Evolutionary conservation across 1,140 invertebrate genomes (phyloP), one percentile per base, ranked within the genome.

Genomic region (Aphelenchoides besseyi): DNA sequence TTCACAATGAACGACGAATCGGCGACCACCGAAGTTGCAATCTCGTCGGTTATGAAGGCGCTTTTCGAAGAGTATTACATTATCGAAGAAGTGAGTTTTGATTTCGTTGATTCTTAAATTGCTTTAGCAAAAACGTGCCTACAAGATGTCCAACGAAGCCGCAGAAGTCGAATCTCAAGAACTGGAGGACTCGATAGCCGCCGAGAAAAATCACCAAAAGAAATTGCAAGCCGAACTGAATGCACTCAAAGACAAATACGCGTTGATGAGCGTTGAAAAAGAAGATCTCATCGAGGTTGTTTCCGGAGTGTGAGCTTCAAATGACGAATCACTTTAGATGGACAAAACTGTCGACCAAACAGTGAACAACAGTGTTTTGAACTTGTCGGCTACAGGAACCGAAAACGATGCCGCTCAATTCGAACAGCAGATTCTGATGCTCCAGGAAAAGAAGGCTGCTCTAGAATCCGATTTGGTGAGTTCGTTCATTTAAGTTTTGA

Each of bases 391-490:
- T 33, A 18, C 55, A 8, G 55, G 55, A 28, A 59, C 55, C 18
- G 55, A 5, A 18, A 23, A 28, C 26, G 55, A 59, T 23, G 5
- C 23, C 18, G 55, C 26, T 28, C 5, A 59, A 5, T 18, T 59
- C 18, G 55, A 59, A 23, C 5, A 5, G 5, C 55, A 18, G 18
- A 8, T 59, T 8, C 5, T 33, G 5, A 23, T 8, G 55, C 23
- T 59, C 5, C 5, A 33, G 26, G 5, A 59, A 5, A 59, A 59
- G 55, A 18, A 5, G 5, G 55, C 5, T 5, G 23, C 55, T 72
- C 41, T 75, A 69, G 23, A 68, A 62, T 35, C 23, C 52, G 30
- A 71, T 48, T 54, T 75, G 71, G 73, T 72, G 0, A 30, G 69
- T 72, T 63, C 52, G 68, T 73, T 71, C n/a, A 26, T 66, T 33